Evolutionary conservation across 2,888 invertebrate genomes (phyloP).

Genomic region (Caenorhabditis zanzibari): DNA sequence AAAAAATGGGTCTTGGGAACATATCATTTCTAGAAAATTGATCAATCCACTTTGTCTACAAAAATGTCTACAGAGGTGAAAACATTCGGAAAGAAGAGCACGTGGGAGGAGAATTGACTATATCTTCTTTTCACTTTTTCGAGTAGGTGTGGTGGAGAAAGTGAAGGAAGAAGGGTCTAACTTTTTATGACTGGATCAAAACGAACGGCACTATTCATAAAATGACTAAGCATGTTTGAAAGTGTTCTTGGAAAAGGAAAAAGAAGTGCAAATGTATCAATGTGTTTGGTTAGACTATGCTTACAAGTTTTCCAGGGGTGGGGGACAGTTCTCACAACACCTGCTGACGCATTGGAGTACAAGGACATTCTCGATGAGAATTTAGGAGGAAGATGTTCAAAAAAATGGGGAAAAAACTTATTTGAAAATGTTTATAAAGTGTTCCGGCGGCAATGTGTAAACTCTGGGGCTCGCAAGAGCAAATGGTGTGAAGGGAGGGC

Average conservation of each 20-base stretch:
- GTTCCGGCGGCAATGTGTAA: slow-evolving; percentile 26
- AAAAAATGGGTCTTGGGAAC: slow-evolving; percentile 21
- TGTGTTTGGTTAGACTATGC: slow-evolving; percentile 40
- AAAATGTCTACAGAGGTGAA: no score
- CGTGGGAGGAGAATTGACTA: slow-evolving; percentile 12
- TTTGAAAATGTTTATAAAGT: slow-evolving; percentile 27
- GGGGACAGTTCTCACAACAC: slow-evolving; percentile 43
- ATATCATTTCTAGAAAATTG: not conserved
- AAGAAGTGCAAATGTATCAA: slow-evolving; percentile 27
- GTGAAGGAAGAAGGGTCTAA: not conserved
- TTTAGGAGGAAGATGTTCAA: not conserved
- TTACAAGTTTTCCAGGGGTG: slow-evolving; percentile 15
- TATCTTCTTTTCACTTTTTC: slow-evolving; percentile 24
- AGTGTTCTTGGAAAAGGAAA: slow-evolving; percentile 23
- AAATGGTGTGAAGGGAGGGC: slow-evolving; percentile 15
- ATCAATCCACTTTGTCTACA: not conserved
- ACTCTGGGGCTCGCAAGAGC: not conserved
- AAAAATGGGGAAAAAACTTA: not conserved
- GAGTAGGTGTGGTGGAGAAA: slow-evolving; percentile 20
- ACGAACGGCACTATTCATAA: slow-evolving; percentile 32
- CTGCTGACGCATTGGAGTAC: slow-evolving; percentile 42
- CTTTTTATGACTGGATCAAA: slow-evolving; percentile 49
- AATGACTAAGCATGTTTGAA: slow-evolving; percentile 33
- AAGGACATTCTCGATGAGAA: slow-evolving; percentile 12
- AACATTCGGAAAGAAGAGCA: not conserved